Evolutionary conservation across 2,113 vertebrate species (phyloP).

Genomic region (Corynorhinus townsendii): DNA sequence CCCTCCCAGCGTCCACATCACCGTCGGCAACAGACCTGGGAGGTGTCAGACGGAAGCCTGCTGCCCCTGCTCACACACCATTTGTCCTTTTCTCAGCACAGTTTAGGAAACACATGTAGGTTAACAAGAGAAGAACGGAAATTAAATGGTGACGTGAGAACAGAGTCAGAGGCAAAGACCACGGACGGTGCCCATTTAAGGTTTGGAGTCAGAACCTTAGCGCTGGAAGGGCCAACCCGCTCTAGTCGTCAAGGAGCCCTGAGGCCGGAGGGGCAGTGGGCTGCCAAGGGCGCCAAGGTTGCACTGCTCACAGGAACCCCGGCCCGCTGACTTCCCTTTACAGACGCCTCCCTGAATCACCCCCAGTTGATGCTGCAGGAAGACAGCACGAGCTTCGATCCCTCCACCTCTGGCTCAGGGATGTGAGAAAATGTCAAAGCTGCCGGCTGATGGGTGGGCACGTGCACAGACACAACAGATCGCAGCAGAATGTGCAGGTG

Average conservation of each 20-base stretch:
- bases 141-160: not conserved
- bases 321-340: not conserved
- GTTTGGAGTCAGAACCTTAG: not conserved
- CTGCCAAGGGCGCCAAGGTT: not conserved
- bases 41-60: accelerated
- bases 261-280: not conserved
- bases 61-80: not conserved
- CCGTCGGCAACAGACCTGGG: not conserved
- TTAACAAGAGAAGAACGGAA: not conserved
- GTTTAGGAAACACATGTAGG: not conserved
- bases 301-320: not conserved
- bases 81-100: not conserved
- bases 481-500: not conserved
- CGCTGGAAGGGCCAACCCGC: not conserved
- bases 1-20: not conserved
- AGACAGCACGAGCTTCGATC: not conserved
- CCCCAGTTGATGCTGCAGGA: not conserved
- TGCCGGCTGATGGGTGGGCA: not conserved
- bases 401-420: not conserved
- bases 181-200: too few species aligned
- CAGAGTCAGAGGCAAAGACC: not conserved
- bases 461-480: accelerated
- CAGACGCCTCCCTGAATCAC: not conserved
- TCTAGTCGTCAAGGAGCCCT: not conserved
- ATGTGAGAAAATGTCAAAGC: not conserved